Evolutionary conservation across 1,140 invertebrate genomes (phyloP), one percentile per base, ranked within the genome.

Genomic region (Linepithema humile): DNA sequence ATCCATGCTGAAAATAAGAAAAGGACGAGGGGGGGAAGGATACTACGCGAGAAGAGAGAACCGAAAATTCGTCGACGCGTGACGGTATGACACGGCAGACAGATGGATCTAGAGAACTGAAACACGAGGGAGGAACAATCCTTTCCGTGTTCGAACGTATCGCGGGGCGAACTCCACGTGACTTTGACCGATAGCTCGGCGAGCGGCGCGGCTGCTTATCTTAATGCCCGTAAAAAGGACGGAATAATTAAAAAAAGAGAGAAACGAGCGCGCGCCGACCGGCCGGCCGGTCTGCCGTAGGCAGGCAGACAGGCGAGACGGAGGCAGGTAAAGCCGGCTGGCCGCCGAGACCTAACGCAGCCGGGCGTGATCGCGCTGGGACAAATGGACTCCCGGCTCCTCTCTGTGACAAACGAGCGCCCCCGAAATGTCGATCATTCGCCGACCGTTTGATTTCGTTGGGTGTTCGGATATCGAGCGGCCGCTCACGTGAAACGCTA

Each of bases 371-470:
- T 45, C 64, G 74, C 62, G 48, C 26, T 50, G 67, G 72, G 84
- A 91, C 67, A 89, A 91, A 91, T 87, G 89, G 83, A 91, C 85
- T 88, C 87, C 74, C 85, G 72, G 38, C 23, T 74, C 23, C 83
- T 88, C 88, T 84, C 75, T 83, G 90, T 93, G 93, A 94, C 92
- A 93, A 93, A 94, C 93, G 93, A 94, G 87, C 91, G 92, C 85
- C 92, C 93, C 91, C 90, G 85, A 94, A 94, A 94, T 83, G 93
- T 94, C 93, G 92, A 90, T 94, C 93, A 93, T 89, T 82, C 86
- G 78, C 82, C 82, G 89, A 90, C 91, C 90, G 88, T 91, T 87
- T 85, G 91, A 92, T 93, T 91, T 90, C 80, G 77, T 85, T 64
- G 60, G 70, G 35, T 43, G 48, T 38, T 0, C 73, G 48, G 65